phyloP scores from a whole-genome alignment of 2,888 invertebrate genomes.

The Proisotoma minuta region DNA sequence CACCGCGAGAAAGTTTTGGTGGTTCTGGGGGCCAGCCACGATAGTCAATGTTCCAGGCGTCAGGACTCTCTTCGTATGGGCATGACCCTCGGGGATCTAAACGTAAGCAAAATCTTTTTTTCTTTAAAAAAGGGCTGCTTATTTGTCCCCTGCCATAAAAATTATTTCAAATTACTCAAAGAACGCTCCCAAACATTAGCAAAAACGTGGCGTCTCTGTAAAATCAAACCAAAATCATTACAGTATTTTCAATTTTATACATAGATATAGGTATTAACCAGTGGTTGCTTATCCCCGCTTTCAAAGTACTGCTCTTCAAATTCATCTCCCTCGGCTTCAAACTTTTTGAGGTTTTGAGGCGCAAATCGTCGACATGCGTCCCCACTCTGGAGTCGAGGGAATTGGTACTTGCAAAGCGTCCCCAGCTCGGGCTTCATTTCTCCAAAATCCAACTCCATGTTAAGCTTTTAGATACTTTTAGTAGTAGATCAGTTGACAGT shows the following conservation, averaged over 20 bases:
- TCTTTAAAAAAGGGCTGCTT: neutral
- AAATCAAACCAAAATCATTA: too few species aligned
- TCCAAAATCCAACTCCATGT: neutral
- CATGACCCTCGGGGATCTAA: neutral
- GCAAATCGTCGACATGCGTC: neutral
- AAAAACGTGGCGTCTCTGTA: slow-evolving; percentile 24
- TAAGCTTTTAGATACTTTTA: too few species aligned
- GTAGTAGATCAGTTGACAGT: too few species aligned
- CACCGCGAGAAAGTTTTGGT: slow-evolving; percentile 17
- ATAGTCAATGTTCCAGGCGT: slow-evolving; percentile 24
- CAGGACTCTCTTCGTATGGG: slow-evolving; percentile 1
- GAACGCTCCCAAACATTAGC: slow-evolving; percentile 24
- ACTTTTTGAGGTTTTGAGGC: neutral
- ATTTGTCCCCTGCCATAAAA: neutral
- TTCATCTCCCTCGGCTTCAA: neutral
- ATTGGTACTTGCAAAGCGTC: neutral
- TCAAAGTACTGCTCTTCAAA: neutral
- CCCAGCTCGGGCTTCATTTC: neutral
- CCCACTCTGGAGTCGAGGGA: neutral
- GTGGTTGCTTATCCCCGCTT: too few species aligned
- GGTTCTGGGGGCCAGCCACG: slow-evolving; percentile 28
- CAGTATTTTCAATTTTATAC: too few species aligned
- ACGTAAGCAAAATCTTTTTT: neutral
- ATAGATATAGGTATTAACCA: too few species aligned
- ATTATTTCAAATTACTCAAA: slow-evolving; percentile 11